These are phyloP conservation scores for Poecile montanus DNA, from an alignment of 2,797 vertebrate genomes.

Conservation along the genomic window DNA sequence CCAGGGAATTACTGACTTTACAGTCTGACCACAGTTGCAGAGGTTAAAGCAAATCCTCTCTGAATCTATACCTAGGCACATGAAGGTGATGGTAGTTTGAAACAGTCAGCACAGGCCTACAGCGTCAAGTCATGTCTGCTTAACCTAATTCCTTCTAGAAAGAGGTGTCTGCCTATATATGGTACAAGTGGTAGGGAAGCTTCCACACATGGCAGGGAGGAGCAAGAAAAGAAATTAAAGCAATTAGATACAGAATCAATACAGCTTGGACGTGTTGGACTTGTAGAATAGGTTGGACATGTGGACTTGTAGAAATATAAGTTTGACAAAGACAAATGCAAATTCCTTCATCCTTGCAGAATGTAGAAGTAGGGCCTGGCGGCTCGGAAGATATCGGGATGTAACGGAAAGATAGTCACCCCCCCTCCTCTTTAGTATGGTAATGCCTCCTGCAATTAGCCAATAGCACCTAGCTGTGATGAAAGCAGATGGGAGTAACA, in stretches of 20 bases:
- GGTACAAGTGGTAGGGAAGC: neutral
- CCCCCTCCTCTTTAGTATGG: no score
- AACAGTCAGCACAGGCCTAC: neutral
- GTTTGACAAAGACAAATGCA: neutral
- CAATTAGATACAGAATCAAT: neutral
- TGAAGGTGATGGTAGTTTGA: neutral
- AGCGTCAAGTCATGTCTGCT: neutral
- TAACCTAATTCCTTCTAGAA: neutral
- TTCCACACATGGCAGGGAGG: neutral
- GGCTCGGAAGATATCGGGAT: no score
- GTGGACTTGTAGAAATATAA: neutral
- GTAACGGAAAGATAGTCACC: no score
- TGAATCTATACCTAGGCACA: neutral
- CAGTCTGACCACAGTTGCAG: neutral
- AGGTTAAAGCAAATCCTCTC: neutral
- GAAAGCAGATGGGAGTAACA: no score
- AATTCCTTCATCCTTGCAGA: neutral
- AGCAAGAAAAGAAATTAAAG: neutral
- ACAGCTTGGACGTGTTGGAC: rapidly evolving
- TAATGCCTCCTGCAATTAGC: no score
- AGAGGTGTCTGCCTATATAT: neutral
- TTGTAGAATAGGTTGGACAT: neutral
- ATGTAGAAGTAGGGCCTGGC: no score
- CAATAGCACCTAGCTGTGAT: no score
- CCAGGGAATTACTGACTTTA: rapidly evolving